Evolutionary conservation across 2,797 vertebrate species (phyloP).

Genomic region (Garrulus glandarius): DNA sequence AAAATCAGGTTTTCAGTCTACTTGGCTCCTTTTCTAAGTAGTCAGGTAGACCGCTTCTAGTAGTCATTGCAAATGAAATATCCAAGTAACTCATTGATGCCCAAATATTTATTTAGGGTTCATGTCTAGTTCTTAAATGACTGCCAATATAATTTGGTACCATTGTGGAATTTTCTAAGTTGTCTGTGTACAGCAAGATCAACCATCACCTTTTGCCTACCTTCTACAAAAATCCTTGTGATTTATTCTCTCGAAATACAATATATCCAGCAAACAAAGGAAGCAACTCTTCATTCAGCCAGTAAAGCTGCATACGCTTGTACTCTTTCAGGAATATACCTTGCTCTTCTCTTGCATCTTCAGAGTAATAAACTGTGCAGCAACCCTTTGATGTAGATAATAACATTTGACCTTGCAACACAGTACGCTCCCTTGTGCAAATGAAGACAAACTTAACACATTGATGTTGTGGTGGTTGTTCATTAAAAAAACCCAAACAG

Average conservation of each 20-base stretch:
- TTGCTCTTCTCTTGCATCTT: background rate
- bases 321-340: slow-evolving; percentile 4
- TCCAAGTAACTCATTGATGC: background rate
- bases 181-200: background rate
- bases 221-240: background rate
- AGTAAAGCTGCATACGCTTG: background rate
- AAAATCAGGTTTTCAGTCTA: background rate
- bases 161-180: background rate
- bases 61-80: background rate
- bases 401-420: slow-evolving; percentile 58
- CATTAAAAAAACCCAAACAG: background rate
- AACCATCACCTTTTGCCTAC: background rate
- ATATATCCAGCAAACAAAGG: slow-evolving; percentile 9
- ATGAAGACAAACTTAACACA: background rate
- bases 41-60: background rate
- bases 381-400: slow-evolving; percentile 41
- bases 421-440: background rate
- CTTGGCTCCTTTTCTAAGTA: background rate
- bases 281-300: slow-evolving; percentile 5
- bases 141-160: background rate
- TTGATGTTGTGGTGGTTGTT: background rate
- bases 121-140: background rate
- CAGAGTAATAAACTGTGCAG: slow-evolving; percentile 34
- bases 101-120: background rate
- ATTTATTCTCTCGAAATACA: background rate